Evolutionary conservation across 2,797 vertebrate genomes (phyloP).

Genomic region (Mormyrus proboscirostris): DNA sequence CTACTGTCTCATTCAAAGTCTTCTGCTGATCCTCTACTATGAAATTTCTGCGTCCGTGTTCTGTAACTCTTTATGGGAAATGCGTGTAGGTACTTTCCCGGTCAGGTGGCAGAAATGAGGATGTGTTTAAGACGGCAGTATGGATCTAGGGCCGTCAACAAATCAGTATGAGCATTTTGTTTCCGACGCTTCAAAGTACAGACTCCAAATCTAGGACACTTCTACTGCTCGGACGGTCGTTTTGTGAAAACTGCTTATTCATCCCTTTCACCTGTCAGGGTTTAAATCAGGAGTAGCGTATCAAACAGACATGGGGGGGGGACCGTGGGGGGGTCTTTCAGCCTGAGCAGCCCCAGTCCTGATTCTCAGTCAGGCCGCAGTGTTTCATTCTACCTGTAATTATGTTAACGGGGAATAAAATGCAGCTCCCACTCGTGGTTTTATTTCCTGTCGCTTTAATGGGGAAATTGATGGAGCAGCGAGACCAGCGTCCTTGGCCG

Average conservation of each 20-base stretch:
- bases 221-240: neutral
- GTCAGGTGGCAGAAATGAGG: neutral
- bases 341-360: neutral
- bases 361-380: neutral
- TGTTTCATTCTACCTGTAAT: neutral
- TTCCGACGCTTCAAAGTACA: neutral
- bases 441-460: neutral
- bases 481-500: neutral
- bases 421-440: neutral
- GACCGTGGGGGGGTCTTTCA: too few species aligned
- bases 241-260: neutral
- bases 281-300: neutral
- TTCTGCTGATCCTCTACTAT: neutral
- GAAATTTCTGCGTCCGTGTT: neutral
- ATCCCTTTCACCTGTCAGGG: neutral
- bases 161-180: neutral
- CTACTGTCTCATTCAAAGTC: neutral
- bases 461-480: neutral
- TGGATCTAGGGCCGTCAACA: neutral
- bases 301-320: neutral
- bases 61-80: neutral
- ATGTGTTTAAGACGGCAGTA: neutral
- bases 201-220: neutral
- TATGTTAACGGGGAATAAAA: neutral
- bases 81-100: neutral